Conservation (phyloP, 2,113 vertebrate genomes). For the Ovibos moschatus region DNA sequence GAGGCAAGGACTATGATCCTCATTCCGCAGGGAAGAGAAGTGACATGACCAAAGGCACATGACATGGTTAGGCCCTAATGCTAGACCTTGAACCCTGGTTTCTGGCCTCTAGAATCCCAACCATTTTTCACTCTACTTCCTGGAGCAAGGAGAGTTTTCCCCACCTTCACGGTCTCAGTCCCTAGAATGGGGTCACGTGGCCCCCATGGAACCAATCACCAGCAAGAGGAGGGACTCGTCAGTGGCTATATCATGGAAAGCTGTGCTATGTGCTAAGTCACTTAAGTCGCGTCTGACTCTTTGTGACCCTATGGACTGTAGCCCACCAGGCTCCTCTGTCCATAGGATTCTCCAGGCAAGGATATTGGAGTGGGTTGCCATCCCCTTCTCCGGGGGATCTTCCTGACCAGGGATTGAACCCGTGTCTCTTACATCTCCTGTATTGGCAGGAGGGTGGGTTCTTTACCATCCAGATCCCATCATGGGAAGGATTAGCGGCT, state of each 20-base stretch:
- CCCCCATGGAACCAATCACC: neutral
- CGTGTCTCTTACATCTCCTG: neutral
- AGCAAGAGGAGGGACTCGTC: neutral
- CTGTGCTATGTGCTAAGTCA: neutral
- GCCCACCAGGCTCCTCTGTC: neutral
- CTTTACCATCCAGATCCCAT: neutral
- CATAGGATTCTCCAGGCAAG: neutral
- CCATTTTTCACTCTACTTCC: neutral
- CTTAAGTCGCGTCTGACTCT: neutral
- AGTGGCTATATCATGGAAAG: neutral
- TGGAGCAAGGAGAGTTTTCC: neutral
- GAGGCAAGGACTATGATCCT: neutral
- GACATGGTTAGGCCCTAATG: neutral
- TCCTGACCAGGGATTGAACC: neutral
- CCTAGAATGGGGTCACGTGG: neutral
- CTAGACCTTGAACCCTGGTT: neutral
- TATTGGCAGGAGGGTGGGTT: neutral
- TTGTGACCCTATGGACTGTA: neutral
- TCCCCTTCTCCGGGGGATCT: neutral
- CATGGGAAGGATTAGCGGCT: neutral
- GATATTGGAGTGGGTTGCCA: neutral
- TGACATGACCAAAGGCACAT: neutral
- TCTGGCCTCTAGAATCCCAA: neutral
- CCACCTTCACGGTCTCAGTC: neutral
- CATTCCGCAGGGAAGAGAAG: neutral